These are phyloP conservation scores for Dunckerocampus dactyliophorus DNA, from an alignment of 2,113 vertebrate species.

Conservation along the genomic window DNA sequence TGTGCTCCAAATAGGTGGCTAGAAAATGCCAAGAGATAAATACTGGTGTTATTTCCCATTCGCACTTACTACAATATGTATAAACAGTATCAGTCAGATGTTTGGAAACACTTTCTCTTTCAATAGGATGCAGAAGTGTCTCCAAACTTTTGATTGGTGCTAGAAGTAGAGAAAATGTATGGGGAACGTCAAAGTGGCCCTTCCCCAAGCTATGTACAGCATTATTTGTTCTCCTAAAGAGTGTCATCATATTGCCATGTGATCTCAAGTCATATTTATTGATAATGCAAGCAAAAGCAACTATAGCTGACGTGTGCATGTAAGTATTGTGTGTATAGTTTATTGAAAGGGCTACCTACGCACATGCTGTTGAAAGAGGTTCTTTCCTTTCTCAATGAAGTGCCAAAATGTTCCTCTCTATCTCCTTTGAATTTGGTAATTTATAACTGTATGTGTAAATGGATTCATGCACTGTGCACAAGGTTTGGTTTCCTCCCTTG, in stretches of 20 bases:
- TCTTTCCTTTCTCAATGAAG: slow-evolving; percentile 44
- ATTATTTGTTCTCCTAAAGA: slow-evolving; percentile 5
- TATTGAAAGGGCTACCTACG: slow-evolving; percentile 50
- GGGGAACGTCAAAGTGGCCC: slow-evolving; percentile 1
- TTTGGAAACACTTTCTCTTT: too few species aligned
- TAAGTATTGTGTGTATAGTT: slow-evolving; percentile 52
- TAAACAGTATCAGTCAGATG: background rate
- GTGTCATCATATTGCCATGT: slow-evolving; percentile 17
- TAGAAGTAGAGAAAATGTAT: slow-evolving; percentile 14
- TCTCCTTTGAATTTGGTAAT: slow-evolving; percentile 31
- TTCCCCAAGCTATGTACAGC: slow-evolving; percentile 17
- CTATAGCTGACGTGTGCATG: slow-evolving; percentile 24
- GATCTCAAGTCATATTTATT: slow-evolving; percentile 45
- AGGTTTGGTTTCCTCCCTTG: slow-evolving; percentile 37
- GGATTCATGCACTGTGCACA: slow-evolving; percentile 46
- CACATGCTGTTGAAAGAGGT: slow-evolving; percentile 31
- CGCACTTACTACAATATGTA: too few species aligned
- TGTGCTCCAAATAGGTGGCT: slow-evolving; percentile 13
- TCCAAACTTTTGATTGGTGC: too few species aligned
- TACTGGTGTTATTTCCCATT: slow-evolving; percentile 8
- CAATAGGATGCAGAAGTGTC: too few species aligned
- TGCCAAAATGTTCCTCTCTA: slow-evolving; percentile 50
- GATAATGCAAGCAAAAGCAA: slow-evolving; percentile 15
- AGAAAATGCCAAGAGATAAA: slow-evolving; percentile 14
- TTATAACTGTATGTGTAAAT: slow-evolving; percentile 48